These are phyloP conservation scores for Nymphalis io DNA, from an alignment of 1,140 invertebrate genomes.

Conservation along the genomic window DNA sequence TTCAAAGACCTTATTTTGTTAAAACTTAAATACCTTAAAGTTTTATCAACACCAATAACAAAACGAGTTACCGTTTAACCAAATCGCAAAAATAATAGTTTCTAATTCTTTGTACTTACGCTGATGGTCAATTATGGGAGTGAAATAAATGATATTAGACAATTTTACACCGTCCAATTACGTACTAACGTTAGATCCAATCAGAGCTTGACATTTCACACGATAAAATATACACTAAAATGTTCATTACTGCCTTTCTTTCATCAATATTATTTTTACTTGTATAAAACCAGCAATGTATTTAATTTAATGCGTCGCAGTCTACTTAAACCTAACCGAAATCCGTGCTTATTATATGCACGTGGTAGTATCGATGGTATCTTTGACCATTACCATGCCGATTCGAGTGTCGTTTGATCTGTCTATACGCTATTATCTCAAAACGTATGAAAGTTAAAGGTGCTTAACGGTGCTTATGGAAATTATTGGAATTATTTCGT, in stretches of 20 bases:
- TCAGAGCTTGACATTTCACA: not conserved
- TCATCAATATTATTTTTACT: not conserved
- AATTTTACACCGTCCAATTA: constrained; percentile 20
- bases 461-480: constrained; percentile 3
- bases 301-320: not conserved
- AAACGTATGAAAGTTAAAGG: constrained; percentile 9
- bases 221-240: not conserved
- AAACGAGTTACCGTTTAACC: not conserved
- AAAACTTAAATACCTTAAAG: no score
- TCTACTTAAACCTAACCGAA: not conserved
- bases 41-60: not conserved
- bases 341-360: not conserved
- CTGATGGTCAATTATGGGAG: constrained; percentile 2
- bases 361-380: constrained; percentile 6
- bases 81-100: not conserved
- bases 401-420: constrained; percentile 10
- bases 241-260: not conserved
- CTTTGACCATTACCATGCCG: not conserved
- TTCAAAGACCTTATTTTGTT: no score
- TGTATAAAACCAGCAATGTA: not conserved
- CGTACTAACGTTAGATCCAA: constrained; percentile 1
- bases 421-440: constrained; percentile 10
- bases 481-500: constrained; percentile 4
- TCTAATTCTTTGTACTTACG: constrained; percentile 4
- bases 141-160: constrained; percentile 13